Evolutionary conservation across 2,888 invertebrate species (phyloP), one percentile per base, ranked within the genome.

Genomic region (Kuschelorhynchus macadamiae): DNA sequence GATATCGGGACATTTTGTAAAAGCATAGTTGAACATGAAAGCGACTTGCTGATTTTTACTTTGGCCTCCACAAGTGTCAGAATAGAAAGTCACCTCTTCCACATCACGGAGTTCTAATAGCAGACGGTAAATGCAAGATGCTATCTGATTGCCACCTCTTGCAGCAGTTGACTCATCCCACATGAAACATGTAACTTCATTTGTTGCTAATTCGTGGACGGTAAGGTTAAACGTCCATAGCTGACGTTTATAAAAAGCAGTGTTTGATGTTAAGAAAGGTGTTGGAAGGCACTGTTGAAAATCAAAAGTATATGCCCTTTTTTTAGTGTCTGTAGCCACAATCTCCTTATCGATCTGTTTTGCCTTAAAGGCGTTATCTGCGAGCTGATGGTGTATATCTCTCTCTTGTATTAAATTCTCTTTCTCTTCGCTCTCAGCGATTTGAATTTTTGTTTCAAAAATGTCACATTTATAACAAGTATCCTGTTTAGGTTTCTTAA

Each of bases 91-190:
- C 32, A 52, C 42, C 17, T 61, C 33, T 52, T 52, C 39, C 12
- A 46, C 36, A 49, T 32, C 41, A 32, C 16, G 49, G 17, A 49
- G 49, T 9, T 39, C 36, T 25, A 25, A 33, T 32, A 60, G 16
- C 12, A 49, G 41, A 17, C 17, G 49, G 17, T 41, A 60, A 20
- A 60, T 49, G 20, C 49, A 60, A 20, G 49, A 59, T 9, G 59
- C 59, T 30, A 59, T 59, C 30, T 59, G 47, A 36, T 60, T 60
- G 21, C 49, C 60, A 25, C 60, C 50, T 60, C 60, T 49, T 17
- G 20, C 60, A 12, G 49, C 30, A 1, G 36, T 20, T 25, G 33
- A 33, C 20, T 60, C 60, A 30, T 60, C 60, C 60, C 60, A 60
- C 60, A 60, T 60, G 30, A 47, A 60, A 30, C 50, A 60, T 21